A percentile compares a stretch with the other conserved stretches of the same genome.
These are phyloP conservation scores for Rhinogobius similis DNA, from an alignment of 2,113 vertebrate species.

Conservation along the genomic window DNA sequence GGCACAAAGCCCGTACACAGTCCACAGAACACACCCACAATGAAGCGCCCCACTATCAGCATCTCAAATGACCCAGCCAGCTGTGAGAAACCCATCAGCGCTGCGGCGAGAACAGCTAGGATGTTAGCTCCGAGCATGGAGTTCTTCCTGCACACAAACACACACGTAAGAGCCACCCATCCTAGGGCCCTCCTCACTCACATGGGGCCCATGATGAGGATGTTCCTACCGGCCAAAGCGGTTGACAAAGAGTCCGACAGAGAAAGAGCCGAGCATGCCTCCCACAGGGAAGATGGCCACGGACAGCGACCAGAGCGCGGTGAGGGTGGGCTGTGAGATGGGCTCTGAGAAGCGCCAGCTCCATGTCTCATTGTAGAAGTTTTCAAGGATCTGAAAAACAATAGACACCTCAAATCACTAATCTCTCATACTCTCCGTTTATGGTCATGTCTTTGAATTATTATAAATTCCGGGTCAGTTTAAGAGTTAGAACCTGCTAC, in stretches of 20 bases:
- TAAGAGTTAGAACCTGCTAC: too few species aligned
- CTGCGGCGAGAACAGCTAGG: constrained; percentile 82
- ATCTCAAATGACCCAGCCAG: constrained; percentile 91
- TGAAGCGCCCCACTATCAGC: constrained; percentile 90
- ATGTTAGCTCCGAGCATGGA: constrained; percentile 92
- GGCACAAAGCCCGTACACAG: constrained; percentile 95
- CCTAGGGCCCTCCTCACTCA: background rate
- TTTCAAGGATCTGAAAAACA: constrained; percentile 84
- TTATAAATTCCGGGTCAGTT: too few species aligned
- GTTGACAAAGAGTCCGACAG: constrained; percentile 94
- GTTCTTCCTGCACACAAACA: constrained; percentile 80
- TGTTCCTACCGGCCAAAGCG: constrained; percentile 86
- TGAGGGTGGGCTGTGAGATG: constrained; percentile 77
- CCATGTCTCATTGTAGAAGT: constrained; percentile 92
- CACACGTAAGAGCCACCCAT: background rate
- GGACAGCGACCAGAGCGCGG: constrained; percentile 87
- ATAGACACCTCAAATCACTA: background rate
- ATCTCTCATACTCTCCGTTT: too few species aligned
- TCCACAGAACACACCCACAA: constrained; percentile 90
- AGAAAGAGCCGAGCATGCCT: constrained; percentile 94
- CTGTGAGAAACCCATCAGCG: constrained; percentile 94
- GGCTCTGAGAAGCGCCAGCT: constrained; percentile 73
- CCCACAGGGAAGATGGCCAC: constrained; percentile 94
- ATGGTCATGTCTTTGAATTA: too few species aligned
- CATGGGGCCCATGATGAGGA: too few species aligned